Conservation (phyloP, 1,140 invertebrate genomes). For the Paracyclopina nana region DNA sequence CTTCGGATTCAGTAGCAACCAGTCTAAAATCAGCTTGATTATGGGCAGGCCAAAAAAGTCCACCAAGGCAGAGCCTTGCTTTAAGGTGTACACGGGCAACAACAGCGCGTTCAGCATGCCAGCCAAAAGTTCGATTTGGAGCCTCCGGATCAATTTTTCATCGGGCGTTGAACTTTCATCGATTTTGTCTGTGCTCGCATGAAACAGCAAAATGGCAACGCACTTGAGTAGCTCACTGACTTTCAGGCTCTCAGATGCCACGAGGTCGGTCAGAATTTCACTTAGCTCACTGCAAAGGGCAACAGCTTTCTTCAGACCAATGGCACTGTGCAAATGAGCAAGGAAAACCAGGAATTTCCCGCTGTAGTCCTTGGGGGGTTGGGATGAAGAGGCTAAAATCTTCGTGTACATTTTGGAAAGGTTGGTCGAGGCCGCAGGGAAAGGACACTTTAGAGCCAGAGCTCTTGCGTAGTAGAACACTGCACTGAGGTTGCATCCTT, state of each 20-base stretch:
- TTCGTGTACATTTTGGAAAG: slow-evolving; percentile 37
- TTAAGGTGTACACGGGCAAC: slow-evolving; percentile 42
- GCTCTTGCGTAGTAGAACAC: slow-evolving; percentile 63
- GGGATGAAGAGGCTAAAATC: slow-evolving; percentile 15
- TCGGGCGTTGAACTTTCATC: slow-evolving; percentile 27
- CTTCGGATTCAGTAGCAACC: slow-evolving; percentile 38
- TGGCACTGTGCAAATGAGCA: neutral
- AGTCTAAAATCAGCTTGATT: slow-evolving; percentile 52
- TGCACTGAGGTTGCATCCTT: slow-evolving; percentile 53
- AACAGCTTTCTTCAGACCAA: slow-evolving; percentile 27
- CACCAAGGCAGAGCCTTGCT: slow-evolving; percentile 33
- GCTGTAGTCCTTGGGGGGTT: neutral
- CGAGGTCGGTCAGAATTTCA: slow-evolving; percentile 45
- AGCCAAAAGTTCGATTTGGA: slow-evolving; percentile 41
- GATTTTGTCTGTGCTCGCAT: slow-evolving; percentile 2
- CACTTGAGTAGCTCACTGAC: slow-evolving; percentile 50
- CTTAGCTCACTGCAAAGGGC: slow-evolving; percentile 38
- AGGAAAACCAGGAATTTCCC: neutral
- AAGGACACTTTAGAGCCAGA: slow-evolving; percentile 53
- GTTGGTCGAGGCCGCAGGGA: slow-evolving; percentile 57
- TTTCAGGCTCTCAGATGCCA: slow-evolving; percentile 52
- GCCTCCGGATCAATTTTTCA: slow-evolving; percentile 33
- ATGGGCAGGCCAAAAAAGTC: slow-evolving; percentile 45
- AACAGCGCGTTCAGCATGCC: slow-evolving; percentile 45
- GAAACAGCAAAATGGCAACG: slow-evolving; percentile 48